Evolutionary conservation across 2,797 vertebrate species (phyloP).

Genomic region (Sebastolobus alascanus): DNA sequence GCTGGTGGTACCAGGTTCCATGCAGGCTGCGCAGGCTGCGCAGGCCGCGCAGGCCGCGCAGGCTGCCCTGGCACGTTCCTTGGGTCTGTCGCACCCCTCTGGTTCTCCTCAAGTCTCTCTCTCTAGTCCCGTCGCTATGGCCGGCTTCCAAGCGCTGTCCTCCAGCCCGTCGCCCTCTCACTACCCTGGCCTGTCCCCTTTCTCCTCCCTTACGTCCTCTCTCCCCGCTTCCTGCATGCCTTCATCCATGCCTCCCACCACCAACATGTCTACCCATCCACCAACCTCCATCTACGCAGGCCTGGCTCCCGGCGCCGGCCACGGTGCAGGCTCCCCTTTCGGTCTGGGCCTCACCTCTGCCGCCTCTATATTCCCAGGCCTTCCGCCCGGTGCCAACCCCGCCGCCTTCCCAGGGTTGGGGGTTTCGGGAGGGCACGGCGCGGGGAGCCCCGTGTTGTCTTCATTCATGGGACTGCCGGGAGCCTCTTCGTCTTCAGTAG

Average conservation of each 20-base stretch:
- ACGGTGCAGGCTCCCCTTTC: conserved; percentile 86
- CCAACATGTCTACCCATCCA: conserved; percentile 75
- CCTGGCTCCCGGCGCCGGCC: conserved; percentile 79
- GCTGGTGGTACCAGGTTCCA: conserved; percentile 84
- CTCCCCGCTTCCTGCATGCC: conserved; percentile 83
- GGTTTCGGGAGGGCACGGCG: conserved; percentile 87
- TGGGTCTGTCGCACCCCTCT: conserved; percentile 84
- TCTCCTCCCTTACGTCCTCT: conserved; percentile 87
- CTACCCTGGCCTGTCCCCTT: conserved; percentile 90
- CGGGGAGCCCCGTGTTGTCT: conserved; percentile 91
- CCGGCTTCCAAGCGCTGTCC: conserved; percentile 87
- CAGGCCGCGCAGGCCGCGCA: conserved; percentile 7
- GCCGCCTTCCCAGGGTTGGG: conserved; percentile 91
- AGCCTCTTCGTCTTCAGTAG: conserved; percentile 87
- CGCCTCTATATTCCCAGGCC: conserved; percentile 90
- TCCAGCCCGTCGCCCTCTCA: conserved; percentile 86
- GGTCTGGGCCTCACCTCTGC: conserved; percentile 90
- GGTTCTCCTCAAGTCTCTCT: conserved; percentile 89
- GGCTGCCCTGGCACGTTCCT: conserved; percentile 84
- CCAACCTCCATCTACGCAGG: conserved; percentile 81
- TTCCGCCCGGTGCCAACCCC: conserved; percentile 86
- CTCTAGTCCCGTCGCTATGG: conserved; percentile 85
- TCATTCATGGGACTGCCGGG: conserved; percentile 93
- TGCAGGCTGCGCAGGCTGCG: conserved; percentile 18
- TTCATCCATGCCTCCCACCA: conserved; percentile 77